phyloP scores from a whole-genome alignment of 2,113 vertebrate genomes.

The Dendrocopos noguchii region DNA sequence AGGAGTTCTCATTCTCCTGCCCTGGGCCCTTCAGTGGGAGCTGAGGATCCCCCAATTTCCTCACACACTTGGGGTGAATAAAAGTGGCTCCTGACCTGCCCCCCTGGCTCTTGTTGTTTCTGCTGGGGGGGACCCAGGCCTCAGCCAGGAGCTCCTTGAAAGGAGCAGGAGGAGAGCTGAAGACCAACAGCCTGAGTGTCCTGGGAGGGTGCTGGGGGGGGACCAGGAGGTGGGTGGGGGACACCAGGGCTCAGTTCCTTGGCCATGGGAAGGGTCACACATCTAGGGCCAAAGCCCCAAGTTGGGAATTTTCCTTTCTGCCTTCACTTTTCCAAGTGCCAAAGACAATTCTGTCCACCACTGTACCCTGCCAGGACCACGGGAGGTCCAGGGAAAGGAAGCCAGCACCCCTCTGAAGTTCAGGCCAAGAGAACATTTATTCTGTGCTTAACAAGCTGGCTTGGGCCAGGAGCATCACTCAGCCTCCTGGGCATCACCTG shows the following conservation, averaged over 20 bases:
- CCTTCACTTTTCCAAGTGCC: not conserved
- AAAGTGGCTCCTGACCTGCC: slow-evolving; percentile 8
- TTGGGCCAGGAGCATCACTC: not conserved
- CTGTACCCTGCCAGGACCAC: not conserved
- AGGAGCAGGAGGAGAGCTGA: not conserved
- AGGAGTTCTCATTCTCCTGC: not conserved
- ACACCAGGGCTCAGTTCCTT: not conserved
- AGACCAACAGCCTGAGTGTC: not conserved
- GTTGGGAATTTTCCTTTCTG: not conserved
- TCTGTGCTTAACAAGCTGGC: not conserved
- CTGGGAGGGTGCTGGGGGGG: not conserved
- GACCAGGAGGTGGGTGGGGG: not conserved
- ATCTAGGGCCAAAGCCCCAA: not conserved
- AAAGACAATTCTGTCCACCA: not conserved
- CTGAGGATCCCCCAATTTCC: not conserved
- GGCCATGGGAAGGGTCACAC: not conserved
- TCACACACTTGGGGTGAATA: not conserved
- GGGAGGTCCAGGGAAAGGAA: not conserved
- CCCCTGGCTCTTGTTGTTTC: not conserved
- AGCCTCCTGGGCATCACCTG: not conserved
- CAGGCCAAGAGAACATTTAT: slow-evolving; percentile 15
- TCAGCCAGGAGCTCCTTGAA: not conserved
- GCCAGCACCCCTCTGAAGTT: not conserved
- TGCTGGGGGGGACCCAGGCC: not conserved
- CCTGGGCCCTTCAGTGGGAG: not conserved